Conservation (phyloP, 2,888 invertebrate genomes). For the Zaprionus bogoriensis region DNA sequence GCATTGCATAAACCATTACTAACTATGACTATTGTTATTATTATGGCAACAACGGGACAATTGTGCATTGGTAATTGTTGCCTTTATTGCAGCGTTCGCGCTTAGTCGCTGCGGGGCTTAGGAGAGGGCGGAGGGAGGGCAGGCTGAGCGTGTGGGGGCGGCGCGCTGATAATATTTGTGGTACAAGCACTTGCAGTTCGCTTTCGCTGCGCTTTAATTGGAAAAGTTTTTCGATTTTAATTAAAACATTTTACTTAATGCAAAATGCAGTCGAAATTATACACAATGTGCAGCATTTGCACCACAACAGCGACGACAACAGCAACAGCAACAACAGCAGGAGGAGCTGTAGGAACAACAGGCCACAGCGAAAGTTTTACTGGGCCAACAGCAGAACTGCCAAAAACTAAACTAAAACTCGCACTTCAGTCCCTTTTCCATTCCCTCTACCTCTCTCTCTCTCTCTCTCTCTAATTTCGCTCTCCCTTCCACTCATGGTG, state of each 20-base stretch:
- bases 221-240: slow-evolving; percentile 76
- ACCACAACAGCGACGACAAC: slow-evolving; percentile 38
- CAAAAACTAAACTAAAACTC: slow-evolving; percentile 45
- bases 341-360: slow-evolving; percentile 16
- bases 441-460: not conserved
- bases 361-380: slow-evolving; percentile 53
- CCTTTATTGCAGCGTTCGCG: not conserved
- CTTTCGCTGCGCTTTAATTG: slow-evolving; percentile 62
- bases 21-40: slow-evolving; percentile 21
- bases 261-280: slow-evolving; percentile 67
- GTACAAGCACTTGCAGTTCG: slow-evolving; percentile 18
- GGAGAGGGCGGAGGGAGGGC: not conserved
- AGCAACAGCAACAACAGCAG: slow-evolving; percentile 14
- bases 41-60: slow-evolving; percentile 10
- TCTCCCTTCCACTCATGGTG: not conserved
- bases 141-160: too few species aligned
- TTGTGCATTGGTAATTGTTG: slow-evolving; percentile 4
- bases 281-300: slow-evolving; percentile 46
- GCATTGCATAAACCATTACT: slow-evolving; percentile 20
- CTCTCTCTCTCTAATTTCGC: not conserved
- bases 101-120: too few species aligned
- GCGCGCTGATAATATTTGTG: slow-evolving; percentile 67
- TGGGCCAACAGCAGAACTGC: slow-evolving; percentile 36
- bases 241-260: slow-evolving; percentile 76
- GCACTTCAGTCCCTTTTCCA: not conserved